Evolutionary conservation across 2,113 vertebrate genomes (phyloP).

Genomic region (Cynopterus brachyotis): DNA sequence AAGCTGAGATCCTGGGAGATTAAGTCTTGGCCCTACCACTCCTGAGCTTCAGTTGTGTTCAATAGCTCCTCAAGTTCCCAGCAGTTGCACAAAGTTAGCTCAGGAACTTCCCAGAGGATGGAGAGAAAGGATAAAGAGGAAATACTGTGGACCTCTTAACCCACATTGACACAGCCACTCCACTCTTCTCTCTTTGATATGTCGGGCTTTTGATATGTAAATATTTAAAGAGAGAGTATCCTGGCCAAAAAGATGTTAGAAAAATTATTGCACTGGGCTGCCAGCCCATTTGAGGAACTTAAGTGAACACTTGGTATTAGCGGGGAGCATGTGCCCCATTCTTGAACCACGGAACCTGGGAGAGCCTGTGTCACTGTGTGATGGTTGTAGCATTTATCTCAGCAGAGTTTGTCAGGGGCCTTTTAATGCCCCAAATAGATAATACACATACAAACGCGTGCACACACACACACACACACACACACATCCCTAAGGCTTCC

Average conservation of each 20-base stretch:
- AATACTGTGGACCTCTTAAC: neutral
- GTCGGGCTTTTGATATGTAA: neutral
- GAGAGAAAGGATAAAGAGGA: neutral
- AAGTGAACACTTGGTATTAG: neutral
- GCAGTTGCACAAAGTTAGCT: neutral
- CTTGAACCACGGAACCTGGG: neutral
- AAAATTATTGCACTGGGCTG: neutral
- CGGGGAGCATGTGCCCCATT: neutral
- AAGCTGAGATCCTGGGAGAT: neutral
- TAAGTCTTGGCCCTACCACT: neutral
- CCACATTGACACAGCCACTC: neutral
- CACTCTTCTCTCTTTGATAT: neutral
- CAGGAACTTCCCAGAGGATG: neutral
- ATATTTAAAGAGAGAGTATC: neutral
- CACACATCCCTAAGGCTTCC: neutral
- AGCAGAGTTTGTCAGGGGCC: neutral
- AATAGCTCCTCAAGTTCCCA: neutral
- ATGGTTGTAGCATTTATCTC: neutral
- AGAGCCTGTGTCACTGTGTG: neutral
- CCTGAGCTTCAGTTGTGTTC: neutral
- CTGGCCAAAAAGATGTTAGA: neutral
- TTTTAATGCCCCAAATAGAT: neutral
- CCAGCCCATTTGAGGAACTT: neutral
- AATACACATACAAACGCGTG: fast-evolving
- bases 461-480: too few relatives aligned